Evolutionary conservation across 2,888 invertebrate species (phyloP), one percentile per base, ranked within the genome.

Genomic region (Aethes cnicana): DNA sequence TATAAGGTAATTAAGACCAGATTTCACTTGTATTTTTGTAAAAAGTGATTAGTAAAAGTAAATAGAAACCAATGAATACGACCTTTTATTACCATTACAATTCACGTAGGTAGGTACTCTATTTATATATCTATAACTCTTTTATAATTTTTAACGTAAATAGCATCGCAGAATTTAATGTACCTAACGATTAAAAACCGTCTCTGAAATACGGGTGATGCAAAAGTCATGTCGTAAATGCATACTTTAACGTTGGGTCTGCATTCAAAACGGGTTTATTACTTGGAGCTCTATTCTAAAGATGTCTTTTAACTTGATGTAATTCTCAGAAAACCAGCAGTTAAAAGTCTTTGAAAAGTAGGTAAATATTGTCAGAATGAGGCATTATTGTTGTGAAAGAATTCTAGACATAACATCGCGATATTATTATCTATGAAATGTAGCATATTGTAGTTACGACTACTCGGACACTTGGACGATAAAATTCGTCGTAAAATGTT

Each of bases 401-500:
- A 32, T 20, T 30, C 21, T 30, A 28, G 3, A 39, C 23, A 21
- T 26, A 36, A 25, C 17, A 9, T 9, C 25, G 33, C 25, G 26
- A 26, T 46, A 14, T 46, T 52, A 46, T 52, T 52, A 52, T 50
- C 50, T 37, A 9, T 4, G 28, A 26, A 37, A 43, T 37, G 36
- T 50, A 17, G 36, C 26, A 20, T 23, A 25, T 12, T 28, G 28
- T 28, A 9, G 37, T 30, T 37, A 50, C 30, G 17, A 30, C 25
- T 18, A 26, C 44, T 16, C 16, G 18, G 52, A 20, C 14, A 17
- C 12, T n/a, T n/a, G 16, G 41, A 20, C 18, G 16, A 32, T 39
- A 46, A 52, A 50, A 30, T 37, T 30, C 17, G 32, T 39, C 44
- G 52, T 52, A 39, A 50, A 44, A 46, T 33, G 44, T 52, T 52